Evolutionary conservation across 1,140 invertebrate genomes (phyloP).

Genomic region (Cotesia typhae): DNA sequence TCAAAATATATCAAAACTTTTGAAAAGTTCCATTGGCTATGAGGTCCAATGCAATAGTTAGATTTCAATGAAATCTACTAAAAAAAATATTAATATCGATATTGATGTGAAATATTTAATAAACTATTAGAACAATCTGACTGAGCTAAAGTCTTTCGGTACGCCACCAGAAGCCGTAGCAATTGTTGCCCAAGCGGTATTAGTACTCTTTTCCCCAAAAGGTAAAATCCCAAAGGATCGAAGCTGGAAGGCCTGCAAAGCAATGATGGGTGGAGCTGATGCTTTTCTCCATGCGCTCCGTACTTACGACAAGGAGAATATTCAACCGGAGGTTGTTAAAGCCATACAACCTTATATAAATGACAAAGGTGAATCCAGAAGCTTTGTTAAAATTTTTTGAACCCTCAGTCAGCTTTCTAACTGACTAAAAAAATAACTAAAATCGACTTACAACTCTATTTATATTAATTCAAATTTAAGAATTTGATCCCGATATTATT

Average conservation of each 20-base stretch:
- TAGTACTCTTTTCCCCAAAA: conserved; percentile 84
- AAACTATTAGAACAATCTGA: conserved; percentile 77
- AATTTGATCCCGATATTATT: conserved; percentile 89
- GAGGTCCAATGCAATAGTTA: too few species aligned
- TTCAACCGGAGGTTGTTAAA: conserved; percentile 87
- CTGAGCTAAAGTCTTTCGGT: conserved; percentile 94
- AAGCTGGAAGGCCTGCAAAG: conserved; percentile 92
- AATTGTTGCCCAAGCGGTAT: conserved; percentile 86
- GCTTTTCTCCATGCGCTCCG: conserved; percentile 85
- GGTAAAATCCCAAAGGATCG: conserved; percentile 92
- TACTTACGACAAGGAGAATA: conserved; percentile 95
- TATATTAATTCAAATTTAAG: conserved; percentile 55
- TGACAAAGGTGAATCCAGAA: conserved; percentile 51
- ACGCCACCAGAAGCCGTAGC: conserved; percentile 83
- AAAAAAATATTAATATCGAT: neutral
- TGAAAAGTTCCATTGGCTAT: too few species aligned
- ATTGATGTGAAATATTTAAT: conserved; percentile 29
- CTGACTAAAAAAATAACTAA: neutral
- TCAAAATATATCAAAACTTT: too few species aligned
- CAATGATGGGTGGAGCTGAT: conserved; percentile 85
- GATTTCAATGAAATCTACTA: too few species aligned
- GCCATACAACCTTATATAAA: conserved; percentile 68
- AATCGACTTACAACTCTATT: neutral
- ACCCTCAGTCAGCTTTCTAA: neutral
- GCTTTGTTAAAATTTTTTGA: conserved; percentile 17